Percentiles rank a stretch among this genome's conserved stretches.
Conservation (phyloP, 2,797 vertebrate genomes). For the Atherinosoma microstoma region DNA sequence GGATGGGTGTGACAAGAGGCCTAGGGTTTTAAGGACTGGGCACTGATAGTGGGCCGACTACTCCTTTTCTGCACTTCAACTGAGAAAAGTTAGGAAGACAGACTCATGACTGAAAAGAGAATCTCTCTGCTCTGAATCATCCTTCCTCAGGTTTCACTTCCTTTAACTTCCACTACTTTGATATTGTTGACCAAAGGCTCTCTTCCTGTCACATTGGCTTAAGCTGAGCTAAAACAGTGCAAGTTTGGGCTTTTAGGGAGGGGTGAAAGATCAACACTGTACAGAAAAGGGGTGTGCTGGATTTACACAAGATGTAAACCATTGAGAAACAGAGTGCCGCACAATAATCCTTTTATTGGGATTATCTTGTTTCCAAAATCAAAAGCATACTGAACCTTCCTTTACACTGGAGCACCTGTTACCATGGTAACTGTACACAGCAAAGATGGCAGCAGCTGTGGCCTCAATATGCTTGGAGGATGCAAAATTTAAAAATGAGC, state of each 20-base stretch:
- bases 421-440: slow-evolving; percentile 4
- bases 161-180: background rate
- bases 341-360: slow-evolving; percentile 19
- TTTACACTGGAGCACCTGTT: background rate
- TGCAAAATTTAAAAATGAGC: background rate
- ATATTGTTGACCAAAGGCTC: background rate
- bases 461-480: background rate
- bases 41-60: background rate
- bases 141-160: background rate
- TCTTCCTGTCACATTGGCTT: background rate
- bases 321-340: background rate
- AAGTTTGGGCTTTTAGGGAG: background rate
- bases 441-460: slow-evolving; percentile 3
- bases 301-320: slow-evolving; percentile 2
- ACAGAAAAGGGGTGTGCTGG: background rate
- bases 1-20: background rate
- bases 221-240: background rate
- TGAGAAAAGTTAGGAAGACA: background rate
- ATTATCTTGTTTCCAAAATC: slow-evolving; percentile 12
- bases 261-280: background rate
- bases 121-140: background rate
- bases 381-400: background rate
- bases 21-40: background rate
- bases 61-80: background rate
- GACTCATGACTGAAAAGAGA: background rate